Base-by-base conservation (phyloP, 2,888 invertebrate genomes). In the Crocallis elinguaria region DNA sequence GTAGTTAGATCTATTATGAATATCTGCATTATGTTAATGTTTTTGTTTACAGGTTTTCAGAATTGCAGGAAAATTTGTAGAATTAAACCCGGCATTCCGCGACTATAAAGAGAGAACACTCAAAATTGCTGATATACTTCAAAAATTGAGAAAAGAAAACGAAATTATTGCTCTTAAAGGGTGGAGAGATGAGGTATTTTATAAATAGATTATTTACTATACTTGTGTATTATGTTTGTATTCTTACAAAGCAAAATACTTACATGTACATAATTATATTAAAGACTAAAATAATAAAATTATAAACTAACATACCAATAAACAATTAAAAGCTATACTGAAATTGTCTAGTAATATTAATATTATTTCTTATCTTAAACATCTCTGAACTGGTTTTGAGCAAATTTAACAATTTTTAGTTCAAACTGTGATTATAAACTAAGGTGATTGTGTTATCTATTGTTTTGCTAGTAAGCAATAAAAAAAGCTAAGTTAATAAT, bases 131-230 rank as follows among this genome's bases (percentile, higher is more conserved):
- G 93, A 94, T 79, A 95, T 98, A 53, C 92, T 98, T 70, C 93
- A 94, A 68, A 94, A 95, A 77, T 92, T 98, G 76, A 93, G 95
- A 57, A 93, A 93, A 59, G 94, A 96, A 69, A 94, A 95, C 73
- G 93, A 94, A 66, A 96, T 98, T 78, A 92, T 95, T 62, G 95
- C 98, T 33, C 88, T 98, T 6, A 95, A 95, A 77, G 98, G 98
- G 12, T 98, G 98, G 98, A 93, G 98, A 78, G 96, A 98, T 92
- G 98, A 98, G 94, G 96, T 96, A 83, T 32, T 35, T 49, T 8
- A 23, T 21, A 14, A 33, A 29, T 1, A 32, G 30, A 12, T 29
- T 3, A 29, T 29, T 23, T 23, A 2, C n/a, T n/a, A n/a, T n/a
- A n/a, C n/a, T 23, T 5, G 23, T 1, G 23, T 23, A 23, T 3